These are phyloP conservation scores for Lucinisca nassula DNA, from an alignment of 2,888 invertebrate species.

Conservation along the genomic window DNA sequence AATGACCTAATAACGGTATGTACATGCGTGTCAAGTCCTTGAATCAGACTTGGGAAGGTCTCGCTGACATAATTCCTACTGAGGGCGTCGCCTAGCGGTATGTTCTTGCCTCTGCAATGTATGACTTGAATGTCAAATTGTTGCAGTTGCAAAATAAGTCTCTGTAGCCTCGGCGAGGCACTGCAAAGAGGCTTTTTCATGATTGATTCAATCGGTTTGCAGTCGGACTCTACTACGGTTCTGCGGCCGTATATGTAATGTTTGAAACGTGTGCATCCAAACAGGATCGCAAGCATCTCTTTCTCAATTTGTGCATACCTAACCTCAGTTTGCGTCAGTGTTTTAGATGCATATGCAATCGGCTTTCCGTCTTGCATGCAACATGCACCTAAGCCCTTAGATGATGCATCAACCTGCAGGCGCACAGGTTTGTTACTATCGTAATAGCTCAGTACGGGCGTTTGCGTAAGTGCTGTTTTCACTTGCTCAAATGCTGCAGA, in stretches of 20 bases:
- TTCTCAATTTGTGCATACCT: constrained; percentile 62
- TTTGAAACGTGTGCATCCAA: constrained; percentile 40
- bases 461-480: constrained; percentile 15
- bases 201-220: constrained; percentile 37
- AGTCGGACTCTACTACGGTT: constrained; percentile 58
- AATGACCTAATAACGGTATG: too few relatives aligned
- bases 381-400: constrained; percentile 20
- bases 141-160: constrained; percentile 41
- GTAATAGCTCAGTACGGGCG: constrained; percentile 39
- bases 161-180: constrained; percentile 47
- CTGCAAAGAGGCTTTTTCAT: constrained; percentile 27
- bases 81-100: constrained; percentile 42
- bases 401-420: constrained; percentile 22
- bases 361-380: constrained; percentile 47
- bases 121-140: constrained; percentile 49
- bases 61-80: constrained; percentile 35
- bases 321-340: constrained; percentile 38
- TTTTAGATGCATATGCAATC: constrained; percentile 56
- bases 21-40: too few relatives aligned
- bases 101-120: constrained; percentile 18
- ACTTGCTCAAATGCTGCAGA: constrained; percentile 27
- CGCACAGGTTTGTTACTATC: constrained; percentile 25
- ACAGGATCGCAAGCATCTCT: constrained; percentile 42
- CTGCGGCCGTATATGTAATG: constrained; percentile 51
- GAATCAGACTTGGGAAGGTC: too few relatives aligned